A percentile compares a stretch with the other conserved stretches of the same genome.
These are phyloP conservation scores for Drosophila nr. perissopoda DNA, from an alignment of 2,888 invertebrate species.

Conservation along the genomic window DNA sequence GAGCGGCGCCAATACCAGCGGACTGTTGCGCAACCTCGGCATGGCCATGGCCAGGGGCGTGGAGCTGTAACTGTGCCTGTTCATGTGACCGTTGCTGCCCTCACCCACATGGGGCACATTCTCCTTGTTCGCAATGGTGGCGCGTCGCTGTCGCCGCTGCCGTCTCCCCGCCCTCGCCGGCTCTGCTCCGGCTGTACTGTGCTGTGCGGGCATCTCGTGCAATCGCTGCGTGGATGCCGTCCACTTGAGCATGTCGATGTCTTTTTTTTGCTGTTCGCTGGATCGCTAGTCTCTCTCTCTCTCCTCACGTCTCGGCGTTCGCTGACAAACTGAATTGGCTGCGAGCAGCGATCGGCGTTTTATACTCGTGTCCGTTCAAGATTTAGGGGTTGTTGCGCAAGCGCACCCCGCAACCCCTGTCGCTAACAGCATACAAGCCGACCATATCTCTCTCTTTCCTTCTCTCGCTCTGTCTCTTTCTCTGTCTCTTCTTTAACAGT, in stretches of 20 bases:
- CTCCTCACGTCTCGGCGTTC: constrained; percentile 62
- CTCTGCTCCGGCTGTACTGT: background rate
- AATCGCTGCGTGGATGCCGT: constrained; percentile 80
- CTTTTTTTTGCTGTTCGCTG: constrained; percentile 1
- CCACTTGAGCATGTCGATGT: constrained; percentile 82
- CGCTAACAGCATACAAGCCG: constrained; percentile 9
- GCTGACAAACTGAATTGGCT: constrained; percentile 82
- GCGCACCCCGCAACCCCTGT: constrained; percentile 49
- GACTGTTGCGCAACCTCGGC: constrained; percentile 68
- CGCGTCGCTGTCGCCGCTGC: constrained; percentile 72
- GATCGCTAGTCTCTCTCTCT: constrained; percentile 7
- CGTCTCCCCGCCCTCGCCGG: constrained; percentile 46
- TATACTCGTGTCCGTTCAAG: constrained; percentile 51
- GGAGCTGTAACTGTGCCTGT: constrained; percentile 64
- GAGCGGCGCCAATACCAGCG: constrained; percentile 77
- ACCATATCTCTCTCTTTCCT: constrained; percentile 5
- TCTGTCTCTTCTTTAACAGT: background rate
- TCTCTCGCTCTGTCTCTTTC: background rate
- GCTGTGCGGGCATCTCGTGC: constrained; percentile 50
- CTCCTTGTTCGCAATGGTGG: constrained; percentile 82
- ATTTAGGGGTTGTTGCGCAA: constrained; percentile 74
- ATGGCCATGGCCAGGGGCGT: constrained; percentile 78
- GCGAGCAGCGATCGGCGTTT: constrained; percentile 55
- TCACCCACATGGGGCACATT: constrained; percentile 62
- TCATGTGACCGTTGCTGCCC: background rate